Conservation (phyloP, 2,888 invertebrate genomes). For the Rugalucina vietnamica region DNA sequence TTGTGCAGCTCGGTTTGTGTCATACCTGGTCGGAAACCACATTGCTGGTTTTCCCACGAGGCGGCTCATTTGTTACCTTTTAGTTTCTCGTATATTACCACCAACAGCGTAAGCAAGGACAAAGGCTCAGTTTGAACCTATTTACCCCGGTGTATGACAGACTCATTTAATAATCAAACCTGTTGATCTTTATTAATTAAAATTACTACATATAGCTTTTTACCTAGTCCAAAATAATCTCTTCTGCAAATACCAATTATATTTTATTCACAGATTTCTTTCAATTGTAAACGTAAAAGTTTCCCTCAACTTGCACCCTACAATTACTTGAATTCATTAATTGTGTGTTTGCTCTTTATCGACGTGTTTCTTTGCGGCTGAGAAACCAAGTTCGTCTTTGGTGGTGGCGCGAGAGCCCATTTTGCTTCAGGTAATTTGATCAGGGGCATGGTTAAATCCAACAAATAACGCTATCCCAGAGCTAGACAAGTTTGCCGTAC, state of each 20-base stretch:
- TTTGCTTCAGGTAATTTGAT: too few species aligned
- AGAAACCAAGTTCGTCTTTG: not conserved
- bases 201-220: conserved; percentile 14
- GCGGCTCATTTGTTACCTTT: not conserved
- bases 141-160: conserved; percentile 14
- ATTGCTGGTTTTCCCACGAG: too few species aligned
- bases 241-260: conserved; percentile 10
- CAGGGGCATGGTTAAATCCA: not conserved
- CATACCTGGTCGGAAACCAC: too few species aligned
- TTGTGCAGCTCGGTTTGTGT: too few species aligned
- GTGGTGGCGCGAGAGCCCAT: conserved; percentile 1
- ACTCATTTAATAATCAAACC: conserved; percentile 8
- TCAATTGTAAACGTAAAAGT: not conserved
- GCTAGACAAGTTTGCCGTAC: too few species aligned
- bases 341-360: conserved; percentile 1
- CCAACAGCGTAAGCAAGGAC: not conserved
- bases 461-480: too few species aligned
- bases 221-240: conserved; percentile 12
- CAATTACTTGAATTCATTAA: conserved; percentile 8
- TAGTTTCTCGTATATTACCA: not conserved
- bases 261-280: conserved; percentile 14
- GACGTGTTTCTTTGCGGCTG: not conserved
- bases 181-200: conserved; percentile 12
- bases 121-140: conserved; percentile 10
- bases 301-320: not conserved